These are phyloP conservation scores for Brachyrhaphis roseni DNA, from an alignment of 2,797 vertebrate genomes.

Conservation along the genomic window DNA sequence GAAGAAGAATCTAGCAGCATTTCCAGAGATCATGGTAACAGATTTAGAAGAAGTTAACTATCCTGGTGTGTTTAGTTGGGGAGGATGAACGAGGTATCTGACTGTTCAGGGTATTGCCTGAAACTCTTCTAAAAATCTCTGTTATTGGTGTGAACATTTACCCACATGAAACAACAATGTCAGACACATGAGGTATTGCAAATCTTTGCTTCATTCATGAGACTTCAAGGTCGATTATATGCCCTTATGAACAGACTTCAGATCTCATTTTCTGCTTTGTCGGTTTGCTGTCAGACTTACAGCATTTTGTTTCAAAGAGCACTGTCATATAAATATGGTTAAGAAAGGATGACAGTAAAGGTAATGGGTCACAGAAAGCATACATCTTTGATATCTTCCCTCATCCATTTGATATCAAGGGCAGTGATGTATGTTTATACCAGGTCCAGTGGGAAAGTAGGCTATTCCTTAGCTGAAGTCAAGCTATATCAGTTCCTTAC, in stretches of 20 bases:
- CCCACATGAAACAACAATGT: conserved; percentile 11
- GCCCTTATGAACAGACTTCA: conserved; percentile 35
- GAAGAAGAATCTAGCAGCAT: neutral
- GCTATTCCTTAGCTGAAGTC: neutral
- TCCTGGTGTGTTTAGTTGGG: conserved; percentile 38
- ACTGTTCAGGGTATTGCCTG: conserved; percentile 27
- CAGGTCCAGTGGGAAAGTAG: neutral
- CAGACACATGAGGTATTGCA: conserved; percentile 19
- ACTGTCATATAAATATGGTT: conserved; percentile 16
- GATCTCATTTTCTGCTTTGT: conserved; percentile 36
- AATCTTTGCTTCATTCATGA: conserved; percentile 30
- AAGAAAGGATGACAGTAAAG: conserved; percentile 21
- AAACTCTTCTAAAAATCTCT: conserved; percentile 32
- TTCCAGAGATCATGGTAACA: conserved; percentile 23
- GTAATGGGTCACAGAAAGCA: conserved; percentile 9
- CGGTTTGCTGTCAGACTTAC: conserved; percentile 36
- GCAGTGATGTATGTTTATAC: neutral
- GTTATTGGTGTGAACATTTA: conserved; percentile 14
- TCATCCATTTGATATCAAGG: neutral
- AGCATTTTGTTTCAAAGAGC: conserved; percentile 38
- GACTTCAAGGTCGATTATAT: conserved; percentile 46
- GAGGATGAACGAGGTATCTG: conserved; percentile 30
- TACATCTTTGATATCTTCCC: neutral
- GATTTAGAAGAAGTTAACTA: conserved; percentile 28
- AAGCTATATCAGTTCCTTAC: neutral